Conservation (phyloP, 2,113 vertebrate genomes). For the Pipra filicauda region DNA sequence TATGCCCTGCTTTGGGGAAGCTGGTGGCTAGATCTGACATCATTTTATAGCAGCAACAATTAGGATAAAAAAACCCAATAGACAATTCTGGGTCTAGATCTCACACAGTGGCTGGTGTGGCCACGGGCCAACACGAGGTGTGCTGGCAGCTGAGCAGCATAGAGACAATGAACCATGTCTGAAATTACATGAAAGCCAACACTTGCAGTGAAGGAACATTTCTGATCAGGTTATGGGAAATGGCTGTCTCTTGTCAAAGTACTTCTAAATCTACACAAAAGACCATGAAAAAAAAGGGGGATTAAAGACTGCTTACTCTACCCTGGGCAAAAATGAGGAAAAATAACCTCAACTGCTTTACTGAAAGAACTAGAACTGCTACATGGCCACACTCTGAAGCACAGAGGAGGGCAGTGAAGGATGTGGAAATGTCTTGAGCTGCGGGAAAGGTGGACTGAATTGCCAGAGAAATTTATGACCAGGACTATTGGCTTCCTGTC, state of each 20-base stretch:
- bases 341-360: background rate
- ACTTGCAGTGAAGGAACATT: background rate
- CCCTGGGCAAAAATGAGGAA: background rate
- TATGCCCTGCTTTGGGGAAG: background rate
- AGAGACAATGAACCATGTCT: background rate
- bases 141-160: background rate
- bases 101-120: background rate
- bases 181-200: background rate
- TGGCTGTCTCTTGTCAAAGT: background rate
- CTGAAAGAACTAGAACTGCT: background rate
- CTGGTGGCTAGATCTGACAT: background rate
- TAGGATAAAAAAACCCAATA: background rate
- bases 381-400: background rate
- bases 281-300: background rate
- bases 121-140: rapidly evolving
- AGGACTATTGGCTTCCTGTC: constrained; percentile 64
- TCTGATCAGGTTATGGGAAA: background rate
- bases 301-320: background rate
- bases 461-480: constrained; percentile 49
- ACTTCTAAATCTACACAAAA: background rate
- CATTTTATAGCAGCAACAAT: background rate
- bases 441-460: constrained; percentile 34
- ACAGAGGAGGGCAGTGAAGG: constrained; percentile 6
- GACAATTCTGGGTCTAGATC: background rate
- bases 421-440: constrained; percentile 21